Conservation (phyloP, 2,888 invertebrate species). For the Danaus chrysippus region DNA sequence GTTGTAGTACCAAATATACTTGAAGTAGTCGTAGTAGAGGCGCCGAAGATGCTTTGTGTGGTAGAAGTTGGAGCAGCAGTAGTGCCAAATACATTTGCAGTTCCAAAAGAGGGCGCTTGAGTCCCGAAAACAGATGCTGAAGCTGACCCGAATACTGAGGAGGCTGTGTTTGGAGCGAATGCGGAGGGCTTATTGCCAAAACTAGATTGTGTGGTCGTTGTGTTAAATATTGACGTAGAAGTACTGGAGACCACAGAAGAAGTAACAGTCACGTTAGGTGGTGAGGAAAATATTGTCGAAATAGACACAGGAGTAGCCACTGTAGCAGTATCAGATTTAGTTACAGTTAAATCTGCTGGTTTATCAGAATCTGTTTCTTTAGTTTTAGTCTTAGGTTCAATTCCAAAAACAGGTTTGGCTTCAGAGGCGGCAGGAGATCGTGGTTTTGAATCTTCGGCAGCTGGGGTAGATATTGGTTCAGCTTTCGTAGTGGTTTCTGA, state of each 20-base stretch:
- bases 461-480: conserved; percentile 11
- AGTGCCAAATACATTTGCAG: conserved; percentile 13
- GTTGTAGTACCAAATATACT: conserved; percentile 36
- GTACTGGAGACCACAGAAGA: conserved; percentile 1
- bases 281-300: conserved; percentile 22
- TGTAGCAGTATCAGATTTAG: conserved; percentile 16
- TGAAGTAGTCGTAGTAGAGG: conserved; percentile 32
- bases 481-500: conserved; percentile 17
- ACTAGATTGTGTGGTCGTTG: neutral
- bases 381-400: neutral
- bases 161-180: conserved; percentile 28
- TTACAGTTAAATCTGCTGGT: conserved; percentile 8
- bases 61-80: conserved; percentile 17
- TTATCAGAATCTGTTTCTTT: neutral
- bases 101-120: conserved; percentile 7
- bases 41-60: conserved; percentile 24
- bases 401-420: neutral
- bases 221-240: conserved; percentile 3
- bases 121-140: conserved; percentile 27
- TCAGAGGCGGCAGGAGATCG: conserved; percentile 10
- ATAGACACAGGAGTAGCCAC: conserved; percentile 17
- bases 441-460: conserved; percentile 1
- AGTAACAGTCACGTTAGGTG: conserved; percentile 10
- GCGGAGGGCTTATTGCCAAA: conserved; percentile 23
- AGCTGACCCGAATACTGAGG: conserved; percentile 33